Base-by-base conservation (phyloP, 2,113 vertebrate genomes). In the Peromyscus californicus region DNA sequence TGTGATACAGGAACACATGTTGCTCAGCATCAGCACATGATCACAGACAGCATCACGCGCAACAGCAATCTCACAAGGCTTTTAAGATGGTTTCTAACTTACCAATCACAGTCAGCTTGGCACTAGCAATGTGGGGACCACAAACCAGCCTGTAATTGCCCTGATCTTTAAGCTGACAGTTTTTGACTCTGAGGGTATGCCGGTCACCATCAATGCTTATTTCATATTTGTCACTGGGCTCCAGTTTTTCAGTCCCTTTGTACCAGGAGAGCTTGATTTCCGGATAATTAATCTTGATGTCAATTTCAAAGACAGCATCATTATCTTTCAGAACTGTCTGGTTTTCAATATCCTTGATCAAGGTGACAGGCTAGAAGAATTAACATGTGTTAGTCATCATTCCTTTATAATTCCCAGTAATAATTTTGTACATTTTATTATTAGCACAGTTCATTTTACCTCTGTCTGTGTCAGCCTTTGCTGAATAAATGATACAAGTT, bases 211-310 rank as follows among this genome's bases (percentile, higher is more conserved):
- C 98, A 6, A 99, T 98, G 97, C 97, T 98, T 98, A 99, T 99
- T 90, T 99, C 98, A 74, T 99, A 99, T 97, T 99, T 99, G 91
- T 99, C 98, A 96, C 97, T 98, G 76, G 98, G 98, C 39, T 99
- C 99, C 98, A 99, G 98, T 98, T 99, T 99, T 98, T 99, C 99
- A 3, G 99, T 99, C 89, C 99, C 99, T 97, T 99, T 99, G 98
- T 99, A 99, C 99, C 99, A 99, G 61, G 99, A 99, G 61, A 99
- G 99, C 10, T 98, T 98, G 98, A 99, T 99, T 99, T 99, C 99
- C 31, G 99, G 99, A 98, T 99, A 99, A 98, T 99, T 99, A 98
- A 99, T 99, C 98, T 98, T 99, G 98, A 99, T 99, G 83, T 99
- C 98, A 97, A 99, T 99, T 98, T 99, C 98, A 97, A 99, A 99